Evolutionary conservation across 1,140 invertebrate genomes (phyloP).

Genomic region (Microplitis demolitor): DNA sequence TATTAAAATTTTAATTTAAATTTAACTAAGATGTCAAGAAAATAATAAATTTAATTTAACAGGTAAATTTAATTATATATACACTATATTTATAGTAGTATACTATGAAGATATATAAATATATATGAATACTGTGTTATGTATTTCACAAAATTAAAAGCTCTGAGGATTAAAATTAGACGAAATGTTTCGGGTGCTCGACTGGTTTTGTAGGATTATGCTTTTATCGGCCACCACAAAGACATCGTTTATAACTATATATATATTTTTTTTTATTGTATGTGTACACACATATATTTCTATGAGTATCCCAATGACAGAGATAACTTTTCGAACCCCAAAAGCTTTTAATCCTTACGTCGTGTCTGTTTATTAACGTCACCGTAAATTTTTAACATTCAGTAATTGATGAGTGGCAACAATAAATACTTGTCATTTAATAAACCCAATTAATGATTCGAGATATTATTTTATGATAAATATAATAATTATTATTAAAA

Average conservation of each 20-base stretch:
- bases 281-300: no score
- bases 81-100: background rate
- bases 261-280: background rate
- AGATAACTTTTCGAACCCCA: no score
- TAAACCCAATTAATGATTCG: no score
- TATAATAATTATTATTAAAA: no score
- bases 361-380: no score
- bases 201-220: background rate
- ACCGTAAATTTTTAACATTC: no score
- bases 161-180: background rate
- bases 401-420: no score
- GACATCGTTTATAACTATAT: background rate
- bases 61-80: background rate
- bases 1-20: no score
- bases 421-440: no score
- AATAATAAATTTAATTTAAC: background rate
- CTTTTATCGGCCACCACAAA: background rate
- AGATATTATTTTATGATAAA: no score
- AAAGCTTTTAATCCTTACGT: no score
- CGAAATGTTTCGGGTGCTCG: background rate
- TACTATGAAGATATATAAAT: background rate
- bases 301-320: no score
- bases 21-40: background rate
- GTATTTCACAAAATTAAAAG: constrained; percentile 1
- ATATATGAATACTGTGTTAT: background rate